Percentiles rank a stretch among this genome's conserved stretches.
Conservation (phyloP, 2,113 vertebrate genomes). For the Donacobius atricapilla region DNA sequence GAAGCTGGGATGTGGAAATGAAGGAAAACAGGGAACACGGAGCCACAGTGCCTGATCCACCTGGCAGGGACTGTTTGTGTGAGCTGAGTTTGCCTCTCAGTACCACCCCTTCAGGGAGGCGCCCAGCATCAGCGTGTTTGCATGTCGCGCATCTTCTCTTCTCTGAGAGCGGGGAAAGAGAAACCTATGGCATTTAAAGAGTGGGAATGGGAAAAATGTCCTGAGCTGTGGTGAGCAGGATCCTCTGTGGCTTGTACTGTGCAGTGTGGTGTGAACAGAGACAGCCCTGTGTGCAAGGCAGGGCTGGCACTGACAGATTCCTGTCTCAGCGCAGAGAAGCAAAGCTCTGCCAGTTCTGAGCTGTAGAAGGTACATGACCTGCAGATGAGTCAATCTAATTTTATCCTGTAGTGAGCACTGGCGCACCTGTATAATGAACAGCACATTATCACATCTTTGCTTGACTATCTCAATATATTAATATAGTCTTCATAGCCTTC, state of each 20-base stretch:
- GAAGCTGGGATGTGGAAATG: background rate
- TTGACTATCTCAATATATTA: background rate
- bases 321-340: background rate
- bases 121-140: background rate
- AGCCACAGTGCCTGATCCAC: background rate
- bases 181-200: background rate
- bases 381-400: slow-evolving; percentile 24
- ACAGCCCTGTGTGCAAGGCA: background rate
- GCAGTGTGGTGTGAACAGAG: background rate
- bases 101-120: background rate
- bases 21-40: background rate
- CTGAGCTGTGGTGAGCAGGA: background rate
- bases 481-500: slow-evolving; percentile 7
- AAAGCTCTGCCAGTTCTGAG: background rate
- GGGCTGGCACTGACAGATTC: background rate
- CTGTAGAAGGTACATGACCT: background rate
- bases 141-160: rapidly evolving
- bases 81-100: background rate
- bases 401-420: slow-evolving; percentile 9
- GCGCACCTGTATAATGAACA: slow-evolving; percentile 13
- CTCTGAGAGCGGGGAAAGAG: background rate
- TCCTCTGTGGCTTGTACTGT: rapidly evolving
- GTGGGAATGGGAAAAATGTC: background rate
- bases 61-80: background rate
- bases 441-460: slow-evolving; percentile 16